These are phyloP conservation scores for Phacellophora camtschatica DNA, from an alignment of 30 jellyfish, hydroid and myxozoan species.

Conservation along the genomic window DNA sequence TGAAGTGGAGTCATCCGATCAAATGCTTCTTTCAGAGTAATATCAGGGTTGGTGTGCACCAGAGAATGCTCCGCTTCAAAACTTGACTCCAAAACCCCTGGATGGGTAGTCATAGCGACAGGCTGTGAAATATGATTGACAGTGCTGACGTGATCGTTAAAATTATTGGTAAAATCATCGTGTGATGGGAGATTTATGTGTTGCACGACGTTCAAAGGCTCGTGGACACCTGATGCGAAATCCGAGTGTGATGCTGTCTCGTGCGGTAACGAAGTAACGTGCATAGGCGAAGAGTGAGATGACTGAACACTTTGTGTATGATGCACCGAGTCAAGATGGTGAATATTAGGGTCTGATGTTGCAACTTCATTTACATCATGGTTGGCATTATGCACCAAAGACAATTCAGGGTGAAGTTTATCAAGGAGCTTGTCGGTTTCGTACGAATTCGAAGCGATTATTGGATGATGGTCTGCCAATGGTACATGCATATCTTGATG, in stretches of 20 bases:
- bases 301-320: neutral
- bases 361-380: slow-evolving; percentile 50
- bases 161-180: neutral
- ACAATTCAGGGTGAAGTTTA: slow-evolving; percentile 49
- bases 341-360: slow-evolving; percentile 37
- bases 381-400: slow-evolving; percentile 38
- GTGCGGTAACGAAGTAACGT: slow-evolving; percentile 21
- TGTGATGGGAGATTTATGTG: slow-evolving; percentile 13
- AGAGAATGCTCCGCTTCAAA: slow-evolving; percentile 33
- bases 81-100: slow-evolving; percentile 23
- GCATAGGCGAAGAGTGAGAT: slow-evolving; percentile 11
- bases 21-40: slow-evolving; percentile 56
- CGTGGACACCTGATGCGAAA: neutral
- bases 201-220: slow-evolving; percentile 14
- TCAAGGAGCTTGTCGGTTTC: slow-evolving; percentile 42
- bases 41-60: slow-evolving; percentile 68
- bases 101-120: neutral
- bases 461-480: neutral
- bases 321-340: slow-evolving; percentile 5
- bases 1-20: slow-evolving; percentile 38
- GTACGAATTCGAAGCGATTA: neutral
- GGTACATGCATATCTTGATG: neutral
- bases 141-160: neutral
- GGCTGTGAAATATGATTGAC: neutral
- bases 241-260: slow-evolving; percentile 13